These are phyloP conservation scores for Hepsetus odoe DNA, from an alignment of 2,113 vertebrate genomes.

Conservation along the genomic window DNA sequence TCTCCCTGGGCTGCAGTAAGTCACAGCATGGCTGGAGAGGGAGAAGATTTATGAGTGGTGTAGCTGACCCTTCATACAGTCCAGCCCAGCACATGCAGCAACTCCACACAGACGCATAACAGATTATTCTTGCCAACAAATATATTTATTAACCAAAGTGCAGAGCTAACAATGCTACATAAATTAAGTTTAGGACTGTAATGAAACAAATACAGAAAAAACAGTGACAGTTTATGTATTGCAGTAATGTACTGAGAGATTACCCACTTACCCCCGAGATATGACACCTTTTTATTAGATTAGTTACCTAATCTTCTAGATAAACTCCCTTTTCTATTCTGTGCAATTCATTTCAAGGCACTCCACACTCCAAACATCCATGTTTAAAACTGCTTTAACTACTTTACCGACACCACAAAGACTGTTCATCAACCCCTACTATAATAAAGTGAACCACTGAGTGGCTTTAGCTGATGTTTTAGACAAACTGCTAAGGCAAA, in stretches of 20 bases:
- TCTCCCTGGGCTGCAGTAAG: conserved; percentile 60
- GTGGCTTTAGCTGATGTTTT: background rate
- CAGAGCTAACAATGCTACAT: conserved; percentile 18
- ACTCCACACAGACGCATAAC: conserved; percentile 17
- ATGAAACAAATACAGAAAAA: no score
- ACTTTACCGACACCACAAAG: background rate
- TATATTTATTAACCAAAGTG: conserved; percentile 5
- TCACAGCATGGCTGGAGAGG: conserved; percentile 52
- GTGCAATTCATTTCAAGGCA: no score
- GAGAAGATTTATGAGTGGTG: conserved; percentile 51
- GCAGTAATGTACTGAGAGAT: no score
- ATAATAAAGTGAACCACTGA: background rate
- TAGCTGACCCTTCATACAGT: conserved; percentile 53
- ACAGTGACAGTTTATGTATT: no score
- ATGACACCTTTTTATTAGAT: no score
- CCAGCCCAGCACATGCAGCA: conserved; percentile 37
- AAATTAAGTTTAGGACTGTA: no score
- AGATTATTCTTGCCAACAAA: conserved; percentile 18
- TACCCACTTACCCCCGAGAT: no score
- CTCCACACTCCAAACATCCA: no score
- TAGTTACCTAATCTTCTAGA: no score
- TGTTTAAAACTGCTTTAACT: background rate
- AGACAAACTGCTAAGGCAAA: background rate
- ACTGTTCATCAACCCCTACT: background rate
- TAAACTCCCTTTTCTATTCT: no score